Percentiles rank a stretch among this genome's conserved stretches.
phyloP scores from a whole-genome alignment of 2,888 invertebrate genomes.

The Graphium colonna region DNA sequence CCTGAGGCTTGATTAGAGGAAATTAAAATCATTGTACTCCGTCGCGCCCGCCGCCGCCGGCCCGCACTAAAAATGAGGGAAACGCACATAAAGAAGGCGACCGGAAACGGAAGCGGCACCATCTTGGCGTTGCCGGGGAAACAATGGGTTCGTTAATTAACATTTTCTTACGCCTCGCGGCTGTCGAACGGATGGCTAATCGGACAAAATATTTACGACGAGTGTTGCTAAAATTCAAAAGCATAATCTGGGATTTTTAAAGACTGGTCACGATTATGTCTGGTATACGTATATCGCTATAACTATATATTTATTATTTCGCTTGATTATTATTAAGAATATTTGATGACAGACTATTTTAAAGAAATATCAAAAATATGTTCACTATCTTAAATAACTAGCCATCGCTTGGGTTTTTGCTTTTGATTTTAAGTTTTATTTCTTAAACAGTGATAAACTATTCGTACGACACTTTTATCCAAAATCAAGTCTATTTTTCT shows the following conservation, averaged over 20 bases:
- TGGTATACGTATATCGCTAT: slow-evolving; percentile 45
- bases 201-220: slow-evolving; percentile 79
- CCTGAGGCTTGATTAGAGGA: slow-evolving; percentile 80
- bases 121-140: slow-evolving; percentile 82
- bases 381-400: no score
- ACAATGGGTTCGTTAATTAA: slow-evolving; percentile 90
- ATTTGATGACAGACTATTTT: no score
- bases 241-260: slow-evolving; percentile 43
- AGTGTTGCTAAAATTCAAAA: slow-evolving; percentile 69
- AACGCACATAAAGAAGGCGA: slow-evolving; percentile 77
- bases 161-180: slow-evolving; percentile 85
- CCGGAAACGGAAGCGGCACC: slow-evolving; percentile 80
- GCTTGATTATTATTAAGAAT: no score
- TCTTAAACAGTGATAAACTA: no score
- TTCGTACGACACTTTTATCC: no score
- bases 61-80: slow-evolving; percentile 75
- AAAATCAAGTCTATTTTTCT: no score
- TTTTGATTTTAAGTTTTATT: no score
- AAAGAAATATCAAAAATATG: no score
- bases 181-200: slow-evolving; percentile 80
- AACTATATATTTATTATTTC: no score
- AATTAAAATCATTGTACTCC: slow-evolving; percentile 79
- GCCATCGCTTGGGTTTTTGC: no score
- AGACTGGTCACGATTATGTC: slow-evolving; percentile 29
- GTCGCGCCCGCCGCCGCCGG: slow-evolving; percentile 61